phyloP scores from a whole-genome alignment of 2,797 vertebrate genomes.

The Glossophaga mutica region DNA sequence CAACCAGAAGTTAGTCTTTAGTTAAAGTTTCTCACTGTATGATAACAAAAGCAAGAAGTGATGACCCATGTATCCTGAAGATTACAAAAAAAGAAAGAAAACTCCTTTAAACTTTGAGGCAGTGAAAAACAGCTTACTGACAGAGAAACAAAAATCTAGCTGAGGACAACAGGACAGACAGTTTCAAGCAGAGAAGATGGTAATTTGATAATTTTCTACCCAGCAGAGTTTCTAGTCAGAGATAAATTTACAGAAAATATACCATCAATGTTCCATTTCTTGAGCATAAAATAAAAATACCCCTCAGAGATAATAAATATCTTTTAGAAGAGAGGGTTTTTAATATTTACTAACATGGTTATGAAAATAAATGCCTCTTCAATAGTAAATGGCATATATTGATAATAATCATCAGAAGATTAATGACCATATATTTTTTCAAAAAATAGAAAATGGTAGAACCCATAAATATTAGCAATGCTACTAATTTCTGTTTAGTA shows the following conservation, averaged over 20 bases:
- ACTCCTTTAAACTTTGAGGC: not conserved
- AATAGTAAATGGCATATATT: not conserved
- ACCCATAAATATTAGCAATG: not conserved
- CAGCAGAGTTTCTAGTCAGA: not conserved
- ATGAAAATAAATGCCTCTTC: not conserved
- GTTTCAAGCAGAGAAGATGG: not conserved
- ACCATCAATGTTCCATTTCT: not conserved
- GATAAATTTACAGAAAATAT: slow-evolving; percentile 8
- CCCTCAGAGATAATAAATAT: not conserved
- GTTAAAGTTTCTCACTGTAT: not conserved
- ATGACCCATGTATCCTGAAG: not conserved
- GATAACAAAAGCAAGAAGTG: not conserved
- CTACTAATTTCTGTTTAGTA: not conserved
- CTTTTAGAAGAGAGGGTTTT: not conserved
- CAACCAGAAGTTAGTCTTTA: not conserved
- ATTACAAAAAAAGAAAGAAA: not conserved
- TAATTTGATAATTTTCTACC: not conserved
- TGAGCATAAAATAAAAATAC: not conserved
- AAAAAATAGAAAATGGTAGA: not conserved
- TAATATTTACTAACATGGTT: not conserved
- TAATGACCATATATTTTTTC: not conserved
- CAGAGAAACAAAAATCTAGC: not conserved
- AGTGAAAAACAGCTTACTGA: not conserved
- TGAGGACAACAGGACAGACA: not conserved
- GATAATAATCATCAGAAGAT: not conserved